A percentile compares a stretch with the other conserved stretches of the same genome.
phyloP scores from a whole-genome alignment of 2,113 vertebrate genomes.

The Cavia porcellus region DNA sequence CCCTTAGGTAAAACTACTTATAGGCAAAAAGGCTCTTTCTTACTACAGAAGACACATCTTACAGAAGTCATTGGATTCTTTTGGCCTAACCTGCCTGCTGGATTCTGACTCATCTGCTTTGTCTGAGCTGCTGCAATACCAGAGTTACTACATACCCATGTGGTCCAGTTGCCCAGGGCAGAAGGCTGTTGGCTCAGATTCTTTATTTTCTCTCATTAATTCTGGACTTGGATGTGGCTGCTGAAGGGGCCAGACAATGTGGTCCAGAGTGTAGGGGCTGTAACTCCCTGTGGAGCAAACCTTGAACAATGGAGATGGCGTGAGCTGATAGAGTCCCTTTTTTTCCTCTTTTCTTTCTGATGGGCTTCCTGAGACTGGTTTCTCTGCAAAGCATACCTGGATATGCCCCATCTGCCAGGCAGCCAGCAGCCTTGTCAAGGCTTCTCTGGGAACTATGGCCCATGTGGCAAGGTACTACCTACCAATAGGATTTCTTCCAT shows the following conservation, averaged over 20 bases:
- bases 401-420: background rate
- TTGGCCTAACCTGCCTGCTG: background rate
- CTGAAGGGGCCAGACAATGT: background rate
- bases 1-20: background rate
- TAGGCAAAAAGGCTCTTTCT: background rate
- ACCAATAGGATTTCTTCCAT: background rate
- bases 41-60: background rate
- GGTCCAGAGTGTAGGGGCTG: background rate
- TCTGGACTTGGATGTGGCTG: background rate
- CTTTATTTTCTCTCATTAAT: background rate
- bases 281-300: background rate
- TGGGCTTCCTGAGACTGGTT: background rate
- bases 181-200: background rate
- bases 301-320: background rate
- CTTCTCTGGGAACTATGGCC: background rate
- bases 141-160: fast-evolving
- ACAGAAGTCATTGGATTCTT: background rate
- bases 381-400: background rate
- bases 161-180: background rate
- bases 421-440: background rate
- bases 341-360: background rate
- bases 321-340: background rate
- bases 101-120: background rate
- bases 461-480: background rate
- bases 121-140: background rate